Evolutionary conservation across 2,113 vertebrate genomes (phyloP), one percentile per base, ranked within the genome.

Genomic region (Amphilophus citrinellus): DNA sequence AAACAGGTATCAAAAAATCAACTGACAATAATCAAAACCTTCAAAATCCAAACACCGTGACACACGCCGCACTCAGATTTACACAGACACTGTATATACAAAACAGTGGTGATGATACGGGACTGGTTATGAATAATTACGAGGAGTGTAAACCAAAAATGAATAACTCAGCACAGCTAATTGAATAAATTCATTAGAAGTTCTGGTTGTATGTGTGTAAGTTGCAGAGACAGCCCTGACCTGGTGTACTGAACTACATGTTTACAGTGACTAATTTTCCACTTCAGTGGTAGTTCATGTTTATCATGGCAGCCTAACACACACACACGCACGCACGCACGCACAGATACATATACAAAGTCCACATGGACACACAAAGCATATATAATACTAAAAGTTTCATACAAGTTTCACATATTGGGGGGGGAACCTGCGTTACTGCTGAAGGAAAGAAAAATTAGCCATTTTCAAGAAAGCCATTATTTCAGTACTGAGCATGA

Each of bases 401-500:
- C 42, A 15, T 77, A 78, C 66, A 75, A 80, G 56, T 58, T 57
- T 65, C 71, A 30, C 24, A 53, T 53, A 3, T 8, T 50, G 47
- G 2, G 10, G 35, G 24, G 27, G 13, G 30, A 8, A 56, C 39
- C n/a, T 5, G 37, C 75, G 57, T 88, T 80, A 75, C 42, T 63
- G 63, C 6, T 22, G 58, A 47, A 75, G 15, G 76, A 77, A 88
- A 88, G 84, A 84, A 84, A 89, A 87, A 91, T 57, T 18, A 83
- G 84, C 63, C 1, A 10, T 90, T 87, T 86, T 42, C 20, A 57
- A 53, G 11, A 76, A 87, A 80, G 85, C 62, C 77, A 85, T 90
- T 90, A 90, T 87, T 92, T 85, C 83, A 66, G 63, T 35, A 61
- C 84, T 76, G 81, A 89, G 84, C 3, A 1, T 42, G 87, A 88